Evolutionary conservation across 2,113 vertebrate species (phyloP), one percentile per base, ranked within the genome.

Genomic region (Zonotrichia leucophrys): DNA sequence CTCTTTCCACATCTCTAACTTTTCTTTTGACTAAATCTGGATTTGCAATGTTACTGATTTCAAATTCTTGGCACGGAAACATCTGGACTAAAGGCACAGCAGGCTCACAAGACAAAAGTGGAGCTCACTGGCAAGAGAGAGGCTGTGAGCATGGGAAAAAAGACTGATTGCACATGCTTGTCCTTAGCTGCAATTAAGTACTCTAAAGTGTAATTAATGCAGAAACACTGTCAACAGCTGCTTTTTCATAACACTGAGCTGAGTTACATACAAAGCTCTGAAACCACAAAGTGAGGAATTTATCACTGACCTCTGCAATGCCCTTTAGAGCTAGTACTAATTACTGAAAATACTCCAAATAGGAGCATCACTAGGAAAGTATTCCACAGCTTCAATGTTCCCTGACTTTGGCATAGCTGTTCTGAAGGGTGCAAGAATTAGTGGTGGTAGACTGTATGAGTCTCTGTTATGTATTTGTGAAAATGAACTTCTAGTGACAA

Each of bases 151-250:
- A 83, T 37, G 68, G 81, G 90, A 73, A 89, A 72, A 87, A 76
- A 70, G 53, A 41, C 74, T 87, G 56, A 77, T 44, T 85, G 82
- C 78, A 92, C 11, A 30, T 59, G 63, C 79, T 69, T 92, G 35
- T 83, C 56, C 37, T 83, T 52, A 74, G 56, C 82, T 86, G 77
- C 59, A 74, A 80, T 83, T 88, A 93, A 85, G 60, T 81, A 83
- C 72, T 88, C 79, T 21, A 41, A 88, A 88, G 88, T 67, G 28
- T 42, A 87, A 82, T 82, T 69, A 83, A 89, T 55, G 47, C 75
- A 93, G 74, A 82, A 87, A 92, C 85, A 72, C 50, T 72, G 76
- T 75, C 73, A 89, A 39, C 95, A 95, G 68, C 82, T 95, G 96
- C 62, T 90, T 84, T 88, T 90, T 68, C 1, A 0, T 58, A 91